Conservation (phyloP, 64 coral and sea anemone genomes). For the Montipora foliosa region DNA sequence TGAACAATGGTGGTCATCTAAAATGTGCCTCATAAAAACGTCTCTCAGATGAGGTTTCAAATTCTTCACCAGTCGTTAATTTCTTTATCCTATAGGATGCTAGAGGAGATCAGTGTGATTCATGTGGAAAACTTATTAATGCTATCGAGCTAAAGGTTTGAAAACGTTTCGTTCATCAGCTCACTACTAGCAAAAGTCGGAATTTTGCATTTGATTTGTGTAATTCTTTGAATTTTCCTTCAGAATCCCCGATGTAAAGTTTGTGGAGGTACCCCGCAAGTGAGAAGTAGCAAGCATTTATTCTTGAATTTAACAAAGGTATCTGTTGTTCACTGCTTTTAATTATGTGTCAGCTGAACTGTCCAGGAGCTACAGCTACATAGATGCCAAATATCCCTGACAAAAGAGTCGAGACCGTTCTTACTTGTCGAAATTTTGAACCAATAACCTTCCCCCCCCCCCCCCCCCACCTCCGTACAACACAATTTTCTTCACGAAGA, state of each 20-base stretch:
- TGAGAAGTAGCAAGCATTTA: conserved; percentile 91
- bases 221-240: neutral
- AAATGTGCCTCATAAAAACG: no score
- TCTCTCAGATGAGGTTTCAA: neutral
- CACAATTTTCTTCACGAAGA: no score
- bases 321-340: neutral
- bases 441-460: no score
- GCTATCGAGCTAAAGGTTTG: conserved; percentile 95
- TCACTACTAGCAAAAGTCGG: neutral
- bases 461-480: no score
- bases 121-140: conserved; percentile 96
- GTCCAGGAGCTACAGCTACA: no score
- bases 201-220: neutral
- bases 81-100: conserved; percentile 71
- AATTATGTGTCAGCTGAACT: neutral
- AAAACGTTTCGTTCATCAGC: neutral
- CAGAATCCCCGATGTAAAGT: conserved; percentile 96
- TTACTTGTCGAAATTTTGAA: no score
- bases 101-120: conserved; percentile 96
- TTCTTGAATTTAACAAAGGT: conserved; percentile 95
- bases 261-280: conserved; percentile 77
- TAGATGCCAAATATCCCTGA: no score
- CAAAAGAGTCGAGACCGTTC: no score
- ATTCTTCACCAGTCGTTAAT: neutral
- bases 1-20: no score